Percentiles rank a stretch among this genome's conserved stretches.
Conservation (phyloP, 1,140 invertebrate species). For the Drosophila tropicalis region DNA sequence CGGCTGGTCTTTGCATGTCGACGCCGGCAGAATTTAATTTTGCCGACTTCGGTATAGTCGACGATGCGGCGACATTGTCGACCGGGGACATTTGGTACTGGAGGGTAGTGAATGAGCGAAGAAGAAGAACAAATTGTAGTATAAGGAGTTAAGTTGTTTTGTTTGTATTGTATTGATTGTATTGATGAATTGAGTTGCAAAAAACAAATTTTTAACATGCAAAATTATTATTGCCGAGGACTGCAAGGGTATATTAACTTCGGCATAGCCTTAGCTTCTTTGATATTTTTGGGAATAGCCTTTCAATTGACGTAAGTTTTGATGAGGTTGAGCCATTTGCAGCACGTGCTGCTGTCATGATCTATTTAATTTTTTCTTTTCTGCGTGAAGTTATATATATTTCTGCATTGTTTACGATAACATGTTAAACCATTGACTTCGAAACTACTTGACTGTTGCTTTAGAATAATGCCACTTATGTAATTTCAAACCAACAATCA, state of each 20-base stretch:
- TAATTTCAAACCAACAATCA: constrained; percentile 33
- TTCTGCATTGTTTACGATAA: constrained; percentile 57
- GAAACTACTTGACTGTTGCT: constrained; percentile 13
- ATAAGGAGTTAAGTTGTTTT: too few relatives aligned
- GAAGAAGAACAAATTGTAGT: too few relatives aligned
- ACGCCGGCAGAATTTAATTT: too few relatives aligned
- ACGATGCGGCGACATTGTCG: too few relatives aligned
- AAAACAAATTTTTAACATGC: too few relatives aligned
- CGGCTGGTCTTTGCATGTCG: too few relatives aligned
- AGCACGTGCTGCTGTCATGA: constrained; percentile 68
- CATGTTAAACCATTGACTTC: constrained; percentile 8
- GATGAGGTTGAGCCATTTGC: constrained; percentile 33
- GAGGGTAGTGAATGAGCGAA: too few relatives aligned
- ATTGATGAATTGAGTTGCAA: too few relatives aligned
- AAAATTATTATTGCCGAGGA: too few relatives aligned
- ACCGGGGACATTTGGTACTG: too few relatives aligned
- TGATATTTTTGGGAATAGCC: constrained; percentile 34
- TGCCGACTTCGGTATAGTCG: too few relatives aligned
- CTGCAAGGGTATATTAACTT: constrained; percentile 34
- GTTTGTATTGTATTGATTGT: too few relatives aligned
- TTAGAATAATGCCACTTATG: not conserved
- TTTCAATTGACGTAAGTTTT: constrained; percentile 20
- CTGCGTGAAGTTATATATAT: constrained; percentile 60
- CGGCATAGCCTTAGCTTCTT: constrained; percentile 32
- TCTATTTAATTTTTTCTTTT: constrained; percentile 57